A percentile compares a stretch with the other conserved stretches of the same genome.
Conservation (phyloP, 2,888 invertebrate species). For the Tinea trinotella region DNA sequence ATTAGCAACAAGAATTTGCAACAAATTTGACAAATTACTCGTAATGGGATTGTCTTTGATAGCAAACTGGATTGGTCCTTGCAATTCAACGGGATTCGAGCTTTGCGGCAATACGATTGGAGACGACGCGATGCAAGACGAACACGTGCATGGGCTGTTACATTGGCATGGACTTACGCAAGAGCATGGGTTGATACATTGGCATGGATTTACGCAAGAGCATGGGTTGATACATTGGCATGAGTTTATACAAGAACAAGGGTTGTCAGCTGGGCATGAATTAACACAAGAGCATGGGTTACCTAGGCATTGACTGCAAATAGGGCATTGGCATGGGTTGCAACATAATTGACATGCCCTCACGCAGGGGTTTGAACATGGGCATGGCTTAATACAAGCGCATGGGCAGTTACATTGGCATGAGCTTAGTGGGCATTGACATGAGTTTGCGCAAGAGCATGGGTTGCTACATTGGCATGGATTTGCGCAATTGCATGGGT, state of each 20-base stretch:
- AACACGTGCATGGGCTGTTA: too few species aligned
- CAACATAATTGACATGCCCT: too few species aligned
- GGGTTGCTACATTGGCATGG: neutral
- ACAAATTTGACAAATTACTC: slow-evolving; percentile 23
- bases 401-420: too few species aligned
- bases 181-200: neutral
- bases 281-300: neutral
- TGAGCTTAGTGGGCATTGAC: too few species aligned
- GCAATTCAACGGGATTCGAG: neutral
- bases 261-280: neutral
- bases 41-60: slow-evolving; percentile 22
- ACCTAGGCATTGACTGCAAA: neutral
- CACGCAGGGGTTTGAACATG: neutral
- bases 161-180: neutral
- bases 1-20: slow-evolving; percentile 23
- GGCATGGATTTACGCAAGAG: neutral
- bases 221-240: neutral
- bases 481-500: neutral
- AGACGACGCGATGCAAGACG: neutral
- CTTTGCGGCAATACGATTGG: neutral
- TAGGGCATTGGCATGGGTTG: neutral
- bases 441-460: neutral
- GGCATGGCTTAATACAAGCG: too few species aligned
- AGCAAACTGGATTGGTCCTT: neutral
- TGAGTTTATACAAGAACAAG: neutral